phyloP scores from a whole-genome alignment of 2,888 invertebrate genomes.

The Chromoteleia sp. region DNA sequence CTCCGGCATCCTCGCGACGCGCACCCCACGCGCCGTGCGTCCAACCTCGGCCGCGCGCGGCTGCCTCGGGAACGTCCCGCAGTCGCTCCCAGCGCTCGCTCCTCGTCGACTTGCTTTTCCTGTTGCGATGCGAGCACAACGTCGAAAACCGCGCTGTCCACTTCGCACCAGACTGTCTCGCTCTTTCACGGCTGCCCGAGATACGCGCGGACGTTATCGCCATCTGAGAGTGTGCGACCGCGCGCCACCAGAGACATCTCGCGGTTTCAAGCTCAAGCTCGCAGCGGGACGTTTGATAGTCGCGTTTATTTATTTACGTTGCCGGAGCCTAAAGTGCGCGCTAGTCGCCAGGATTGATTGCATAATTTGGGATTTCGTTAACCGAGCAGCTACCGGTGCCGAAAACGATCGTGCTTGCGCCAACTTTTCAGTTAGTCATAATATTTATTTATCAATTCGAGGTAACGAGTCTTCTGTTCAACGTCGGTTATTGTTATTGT shows the following conservation, averaged over 20 bases:
- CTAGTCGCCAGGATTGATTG: too few relatives aligned
- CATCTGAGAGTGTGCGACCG: slow-evolving; percentile 9
- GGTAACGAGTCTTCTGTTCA: too few relatives aligned
- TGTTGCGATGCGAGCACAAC: slow-evolving; percentile 15
- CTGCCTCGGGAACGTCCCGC: too few relatives aligned
- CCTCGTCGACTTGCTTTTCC: background rate
- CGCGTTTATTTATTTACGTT: too few relatives aligned
- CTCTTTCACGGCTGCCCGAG: slow-evolving; percentile 31
- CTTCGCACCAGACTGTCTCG: slow-evolving; percentile 25
- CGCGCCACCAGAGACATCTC: background rate
- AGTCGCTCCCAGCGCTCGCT: background rate
- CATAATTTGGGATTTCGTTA: too few relatives aligned
- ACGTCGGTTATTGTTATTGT: too few relatives aligned
- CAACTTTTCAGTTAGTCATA: too few relatives aligned
- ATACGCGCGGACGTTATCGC: slow-evolving; percentile 14
- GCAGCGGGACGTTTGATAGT: too few relatives aligned
- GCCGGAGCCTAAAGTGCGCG: too few relatives aligned
- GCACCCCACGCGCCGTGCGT: background rate
- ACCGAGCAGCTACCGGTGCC: too few relatives aligned
- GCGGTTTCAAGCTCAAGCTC: background rate
- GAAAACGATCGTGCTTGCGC: too few relatives aligned
- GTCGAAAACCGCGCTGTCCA: slow-evolving; percentile 3
- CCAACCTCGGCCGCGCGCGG: slow-evolving; percentile 8
- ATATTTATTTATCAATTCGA: too few relatives aligned
- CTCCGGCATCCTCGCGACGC: slow-evolving; percentile 23